Base-by-base conservation (phyloP, 2,113 vertebrate species). In the Trichechus manatus region DNA sequence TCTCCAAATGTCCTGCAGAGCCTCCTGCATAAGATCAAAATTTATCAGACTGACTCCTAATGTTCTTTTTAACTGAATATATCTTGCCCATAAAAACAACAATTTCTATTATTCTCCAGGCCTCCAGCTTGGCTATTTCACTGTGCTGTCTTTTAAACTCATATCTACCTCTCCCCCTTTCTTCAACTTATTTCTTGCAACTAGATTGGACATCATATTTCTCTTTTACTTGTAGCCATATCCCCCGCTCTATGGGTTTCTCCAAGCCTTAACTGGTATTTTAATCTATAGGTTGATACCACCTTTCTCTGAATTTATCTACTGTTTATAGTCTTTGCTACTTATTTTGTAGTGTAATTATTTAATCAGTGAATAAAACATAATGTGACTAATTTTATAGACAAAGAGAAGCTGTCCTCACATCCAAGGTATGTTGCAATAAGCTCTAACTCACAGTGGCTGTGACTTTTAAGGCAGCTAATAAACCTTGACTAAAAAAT, bases 391-490 rank as follows among this genome's bases (percentile, higher is more conserved):
- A 79, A 53, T 19, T 79, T 79, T 79, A 50, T 79, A 53, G 47
- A 79, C 29, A 50, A 31, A 33, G 27, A 42, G 23, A 63, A 61
- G n/a, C 3, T 5, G 31, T 4, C 0, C 53, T n/a, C 20, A 6
- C 0, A 0, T 23, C 9, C 1, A 6, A 1, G 23, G 36, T 22
- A 6, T 15, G 36, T 70, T 36, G 22, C 25, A 7, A 0, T 29
- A 25, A 39, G 9, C 78, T 53, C 5, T 15, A 20, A 11, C 10
- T 17, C 3, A 17, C 5, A 42, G 50, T 0, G 5, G 14, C 33
- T 22, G 0, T 4, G 27, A 74, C 11, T 78, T 47, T 6, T 50
- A 59, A 78, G 70, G 25, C 6, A 79, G 27, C 36, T 63, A 3
- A 6, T 29, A n/a, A 66, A 44, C 9, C 25, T 33, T 94, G 42